Evolutionary conservation across 2,888 invertebrate genomes (phyloP), one percentile per base, ranked within the genome.

Genomic region (Disparrhopalites patrizii): DNA sequence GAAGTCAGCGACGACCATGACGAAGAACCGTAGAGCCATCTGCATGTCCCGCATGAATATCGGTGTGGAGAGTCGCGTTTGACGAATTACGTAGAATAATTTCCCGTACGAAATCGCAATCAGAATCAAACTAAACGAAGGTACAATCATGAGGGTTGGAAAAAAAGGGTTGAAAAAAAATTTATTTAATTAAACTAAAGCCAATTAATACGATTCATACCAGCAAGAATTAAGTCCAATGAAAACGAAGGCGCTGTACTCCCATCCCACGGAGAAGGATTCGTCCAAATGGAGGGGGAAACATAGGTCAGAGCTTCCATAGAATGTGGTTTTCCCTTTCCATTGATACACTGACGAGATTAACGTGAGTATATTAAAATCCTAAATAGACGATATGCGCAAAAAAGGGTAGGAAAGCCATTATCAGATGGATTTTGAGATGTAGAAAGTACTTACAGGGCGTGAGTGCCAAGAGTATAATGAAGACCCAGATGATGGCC

Each of bases 221-320:
- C 86, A 81, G 30, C 82, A 75, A 8, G 84, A 80, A 77, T 88
- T 88, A 23, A 88, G 77, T 20, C 86, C 87, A 28, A 88, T 79
- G 76, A 87, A 86, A 68, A 88, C 83, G 75, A 87, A 85, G 0
- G 86, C 84, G 1, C 87, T 87, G 76, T 87, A 88, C 76, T 87
- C 82, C 87, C 87, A 88, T 20, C 88, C 88, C 27, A 83, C 75
- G 2, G 84, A 81, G 77, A 81, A 87, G 0, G 86, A 85, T 68
- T 88, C 86, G 69, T 85, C 85, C 67, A 88, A 84, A 77, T 87
- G 86, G 25, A 88, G 78, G 0, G 88, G 88, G 74, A 88, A 86
- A 73, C 88, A 88, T 75, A 87, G 83, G 51, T 86, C 85, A 62
- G 85, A 86, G 23, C 82, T 82, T 15, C 87, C 87, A 77, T 87